A percentile compares a stretch with the other conserved stretches of the same genome.
Conservation (phyloP, 2,113 vertebrate species). For the Corydoras maculifer region DNA sequence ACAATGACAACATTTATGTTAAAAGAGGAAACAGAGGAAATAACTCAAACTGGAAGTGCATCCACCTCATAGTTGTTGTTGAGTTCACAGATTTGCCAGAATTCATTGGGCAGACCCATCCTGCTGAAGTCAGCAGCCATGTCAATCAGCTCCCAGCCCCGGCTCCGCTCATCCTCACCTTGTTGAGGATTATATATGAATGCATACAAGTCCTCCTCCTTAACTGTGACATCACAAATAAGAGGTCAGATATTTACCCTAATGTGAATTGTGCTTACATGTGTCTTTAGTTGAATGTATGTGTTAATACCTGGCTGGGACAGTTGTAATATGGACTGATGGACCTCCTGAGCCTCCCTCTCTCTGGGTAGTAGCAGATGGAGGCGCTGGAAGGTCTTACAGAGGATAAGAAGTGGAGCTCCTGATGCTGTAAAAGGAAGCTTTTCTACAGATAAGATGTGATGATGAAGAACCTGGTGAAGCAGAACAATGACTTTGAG, state of each 20-base stretch:
- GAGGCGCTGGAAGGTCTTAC: slow-evolving; percentile 70
- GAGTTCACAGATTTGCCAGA: slow-evolving; percentile 66
- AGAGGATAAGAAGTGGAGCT: slow-evolving; percentile 65
- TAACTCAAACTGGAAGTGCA: slow-evolving; percentile 6
- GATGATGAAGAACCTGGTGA: slow-evolving; percentile 69
- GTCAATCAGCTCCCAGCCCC: slow-evolving; percentile 67
- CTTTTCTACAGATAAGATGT: slow-evolving; percentile 70
- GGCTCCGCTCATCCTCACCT: slow-evolving; percentile 62
- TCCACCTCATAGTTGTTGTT: slow-evolving; percentile 72
- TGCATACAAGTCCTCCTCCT: slow-evolving; percentile 71
- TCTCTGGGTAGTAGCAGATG: slow-evolving; percentile 70
- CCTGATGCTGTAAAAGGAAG: slow-evolving; percentile 59
- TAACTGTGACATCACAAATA: slow-evolving; percentile 50
- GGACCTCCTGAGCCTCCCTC: slow-evolving; percentile 69
- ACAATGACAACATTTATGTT: slow-evolving; percentile 6
- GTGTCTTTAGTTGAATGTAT: too few species aligned
- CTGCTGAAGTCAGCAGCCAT: slow-evolving; percentile 64
- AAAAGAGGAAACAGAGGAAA: neutral
- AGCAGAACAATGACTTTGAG: slow-evolving; percentile 2
- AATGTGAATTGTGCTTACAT: too few species aligned
- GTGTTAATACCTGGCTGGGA: slow-evolving; percentile 66
- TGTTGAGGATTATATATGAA: slow-evolving; percentile 73
- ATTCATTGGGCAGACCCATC: slow-evolving; percentile 70
- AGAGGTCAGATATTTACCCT: too few species aligned
- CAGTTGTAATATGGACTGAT: slow-evolving; percentile 69